A percentile compares a stretch with the other conserved stretches of the same genome.
These are phyloP conservation scores for Microplitis mediator DNA, from an alignment of 1,140 invertebrate genomes.

Conservation along the genomic window DNA sequence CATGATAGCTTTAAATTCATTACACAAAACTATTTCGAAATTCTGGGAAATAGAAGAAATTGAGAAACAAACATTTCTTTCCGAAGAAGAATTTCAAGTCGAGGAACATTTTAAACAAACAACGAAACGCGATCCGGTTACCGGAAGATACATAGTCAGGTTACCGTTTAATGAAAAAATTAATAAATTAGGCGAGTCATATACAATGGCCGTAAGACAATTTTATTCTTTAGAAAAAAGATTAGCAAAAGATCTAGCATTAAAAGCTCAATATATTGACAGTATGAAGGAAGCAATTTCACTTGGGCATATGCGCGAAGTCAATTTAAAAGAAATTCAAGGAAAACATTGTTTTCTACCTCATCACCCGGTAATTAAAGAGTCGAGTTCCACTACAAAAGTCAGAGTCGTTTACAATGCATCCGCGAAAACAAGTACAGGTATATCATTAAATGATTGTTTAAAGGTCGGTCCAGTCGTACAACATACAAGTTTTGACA, in stretches of 20 bases:
- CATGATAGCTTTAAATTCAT: neutral
- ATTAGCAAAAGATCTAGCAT: slow-evolving; percentile 16
- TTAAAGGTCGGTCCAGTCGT: neutral
- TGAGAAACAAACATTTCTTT: neutral
- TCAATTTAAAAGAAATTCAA: neutral
- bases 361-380: slow-evolving; percentile 1
- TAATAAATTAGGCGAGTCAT: slow-evolving; percentile 6
- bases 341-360: slow-evolving; percentile 9
- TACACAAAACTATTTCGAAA: neutral
- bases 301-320: slow-evolving; percentile 30
- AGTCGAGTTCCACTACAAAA: slow-evolving; percentile 15
- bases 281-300: slow-evolving; percentile 33
- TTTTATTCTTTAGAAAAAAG: slow-evolving; percentile 18
- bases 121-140: slow-evolving; percentile 16
- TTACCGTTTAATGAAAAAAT: slow-evolving; percentile 37
- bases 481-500: neutral
- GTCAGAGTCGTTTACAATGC: slow-evolving; percentile 10
- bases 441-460: neutral
- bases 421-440: slow-evolving; percentile 6
- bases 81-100: slow-evolving; percentile 31
- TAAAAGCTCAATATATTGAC: slow-evolving; percentile 14
- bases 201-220: neutral
- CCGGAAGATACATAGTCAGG: slow-evolving; percentile 35
- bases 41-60: slow-evolving; percentile 30
- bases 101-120: slow-evolving; percentile 36